Conservation (phyloP, 2,888 invertebrate genomes). For the Diploptera punctata region DNA sequence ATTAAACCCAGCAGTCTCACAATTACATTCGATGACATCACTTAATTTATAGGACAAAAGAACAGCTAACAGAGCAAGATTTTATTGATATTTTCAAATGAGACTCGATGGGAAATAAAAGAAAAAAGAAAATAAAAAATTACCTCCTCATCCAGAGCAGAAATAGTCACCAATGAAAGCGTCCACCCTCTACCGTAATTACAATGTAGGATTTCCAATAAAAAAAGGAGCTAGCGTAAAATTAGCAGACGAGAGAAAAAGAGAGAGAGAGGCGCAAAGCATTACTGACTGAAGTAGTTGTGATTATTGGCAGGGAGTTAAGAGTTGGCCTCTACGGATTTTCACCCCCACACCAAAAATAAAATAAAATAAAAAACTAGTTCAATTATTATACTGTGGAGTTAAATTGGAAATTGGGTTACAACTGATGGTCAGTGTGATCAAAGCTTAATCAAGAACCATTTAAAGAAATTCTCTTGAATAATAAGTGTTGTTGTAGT, state of each 20-base stretch:
- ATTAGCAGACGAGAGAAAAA: neutral
- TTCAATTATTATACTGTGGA: neutral
- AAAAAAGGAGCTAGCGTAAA: slow-evolving; percentile 5
- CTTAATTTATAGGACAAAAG: slow-evolving; percentile 16
- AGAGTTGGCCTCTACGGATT: too few relatives aligned
- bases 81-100: slow-evolving; percentile 25
- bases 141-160: neutral
- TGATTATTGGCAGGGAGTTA: too few relatives aligned
- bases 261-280: neutral
- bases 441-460: neutral
- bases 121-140: neutral
- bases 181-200: slow-evolving; percentile 8
- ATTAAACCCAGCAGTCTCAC: too few relatives aligned
- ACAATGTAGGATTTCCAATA: slow-evolving; percentile 19
- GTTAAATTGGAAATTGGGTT: neutral
- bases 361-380: too few relatives aligned
- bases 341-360: too few relatives aligned
- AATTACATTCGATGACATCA: too few relatives aligned
- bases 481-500: too few relatives aligned
- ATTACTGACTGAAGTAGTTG: too few relatives aligned
- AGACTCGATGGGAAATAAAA: slow-evolving; percentile 5
- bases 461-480: neutral
- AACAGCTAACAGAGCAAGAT: slow-evolving; percentile 13
- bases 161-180: neutral
- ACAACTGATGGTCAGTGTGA: neutral